Base-by-base conservation (phyloP, 1,140 invertebrate species). In the Procambarus clarkii region DNA sequence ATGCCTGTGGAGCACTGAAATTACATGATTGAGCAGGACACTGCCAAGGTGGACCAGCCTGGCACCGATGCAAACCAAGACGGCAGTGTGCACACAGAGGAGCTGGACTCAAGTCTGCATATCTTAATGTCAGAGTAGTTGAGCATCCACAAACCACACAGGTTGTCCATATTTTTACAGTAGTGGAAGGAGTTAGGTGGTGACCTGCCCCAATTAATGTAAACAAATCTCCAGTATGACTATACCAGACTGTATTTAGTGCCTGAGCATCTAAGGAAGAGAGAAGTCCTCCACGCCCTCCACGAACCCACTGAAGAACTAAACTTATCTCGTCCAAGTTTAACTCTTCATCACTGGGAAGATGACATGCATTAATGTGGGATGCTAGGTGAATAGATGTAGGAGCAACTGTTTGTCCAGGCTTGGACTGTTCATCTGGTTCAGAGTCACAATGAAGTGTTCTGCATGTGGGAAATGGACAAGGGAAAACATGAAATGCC, bases 381-480 rank as follows among this genome's bases (percentile, higher is more conserved):
- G 71, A 82, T 15, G 86, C 78, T n/a, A 93, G 71, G 4, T 79
- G 83, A 34, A 77, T 86, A 60, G 91, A 74, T 34, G 92, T 92
- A 7, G 91, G 78, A 3, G 88, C 50, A 18, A 88, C 80, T 48
- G 88, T 88, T 48, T 89, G 76, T 9, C 60, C 82, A 60, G 69
- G 34, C 54, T 45, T 88, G 15, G 34, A 24, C 24, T 78, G 71
- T 3, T 78, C 76, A 71, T 79, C 85, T 44, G n/a, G 44, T 18
- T 76, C 88, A 21, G 71, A 48, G 0, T 80, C 88, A n/a, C 24
- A 48, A 34, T 87, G 83, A 24, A 64, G 76, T 18, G 58, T 87
- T 18, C 78, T 71, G 54, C 92, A 93, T n/a, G 88, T 86, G 5
- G 92, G 92, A 69, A 93, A 83, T 15, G 92, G 92, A 64, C 92